Base-by-base conservation (phyloP, 2,888 invertebrate genomes). In the Eremobia ochroleuca region DNA sequence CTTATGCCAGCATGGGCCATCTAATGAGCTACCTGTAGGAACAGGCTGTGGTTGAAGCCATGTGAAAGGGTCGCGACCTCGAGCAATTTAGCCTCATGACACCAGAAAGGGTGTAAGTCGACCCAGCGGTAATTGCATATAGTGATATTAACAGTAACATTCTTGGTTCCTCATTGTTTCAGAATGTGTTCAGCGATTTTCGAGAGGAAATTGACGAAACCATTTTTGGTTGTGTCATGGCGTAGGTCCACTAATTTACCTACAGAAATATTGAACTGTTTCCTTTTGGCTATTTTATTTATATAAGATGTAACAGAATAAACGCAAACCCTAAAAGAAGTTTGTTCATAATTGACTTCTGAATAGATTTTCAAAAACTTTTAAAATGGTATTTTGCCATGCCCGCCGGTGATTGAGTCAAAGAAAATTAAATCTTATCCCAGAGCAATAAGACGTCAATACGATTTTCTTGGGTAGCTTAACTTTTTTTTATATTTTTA, bases 11-110 rank as follows among this genome's bases (percentile, higher is more conserved):
- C 37, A 59, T 64, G 58, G 58, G 21, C 70, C 25, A 72, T 73
- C 64, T 84, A 81, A 75, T 77, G 58, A 71, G 62, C 67, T 77
- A 84, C 82, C 86, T 74, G 65, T 73, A 69, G 75, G 62, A 79
- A 74, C 58, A 70, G 46, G 69, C 66, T 82, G 86, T 66, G 79
- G 83, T 85, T 64, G 65, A 62, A 71, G 34, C 67, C 66, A 25
- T 62, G 61, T 77, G 61, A 86, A 82, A 86, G 86, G 85, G 86
- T 86, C 46, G 66, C 62, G 34, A 74, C 74, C 68, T 55, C n/a
- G 28, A 73, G 86, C 74, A 79, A 85, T 86, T 79, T 68, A 71
- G 40, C 73, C 25, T 73, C 37, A 76, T 78, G 64, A 73, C 69
- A 70, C 71, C 55, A 65, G 69, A 77, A 73, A 82, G 82, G 76